These are phyloP conservation scores for Propithecus deckenii DNA, from an alignment of 2,797 vertebrate species.

Conservation along the genomic window DNA sequence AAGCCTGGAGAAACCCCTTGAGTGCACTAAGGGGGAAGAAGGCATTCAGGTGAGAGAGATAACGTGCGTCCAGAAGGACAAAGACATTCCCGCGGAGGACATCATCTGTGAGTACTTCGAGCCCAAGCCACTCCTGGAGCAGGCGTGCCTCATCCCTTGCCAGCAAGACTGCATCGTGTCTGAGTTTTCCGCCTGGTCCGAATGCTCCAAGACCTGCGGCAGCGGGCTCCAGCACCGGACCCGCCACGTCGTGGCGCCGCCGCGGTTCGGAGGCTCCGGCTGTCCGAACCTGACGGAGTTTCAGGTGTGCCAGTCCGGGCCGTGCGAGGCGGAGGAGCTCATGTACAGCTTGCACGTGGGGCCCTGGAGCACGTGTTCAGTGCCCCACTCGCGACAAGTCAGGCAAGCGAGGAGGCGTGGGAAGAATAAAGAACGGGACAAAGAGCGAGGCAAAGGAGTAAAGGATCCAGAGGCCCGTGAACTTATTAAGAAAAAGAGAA, in stretches of 20 bases:
- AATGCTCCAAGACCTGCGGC: slow-evolving; percentile 96
- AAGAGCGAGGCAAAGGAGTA: slow-evolving; percentile 84
- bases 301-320: slow-evolving; percentile 90
- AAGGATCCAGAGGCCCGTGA: slow-evolving; percentile 95
- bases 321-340: slow-evolving; percentile 90
- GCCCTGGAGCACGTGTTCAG: slow-evolving; percentile 89
- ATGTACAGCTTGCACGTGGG: slow-evolving; percentile 92
- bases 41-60: slow-evolving; percentile 96
- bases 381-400: slow-evolving; percentile 86
- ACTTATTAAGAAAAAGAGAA: slow-evolving; percentile 96
- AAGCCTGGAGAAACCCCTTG: slow-evolving; percentile 85
- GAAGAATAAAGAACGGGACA: slow-evolving; percentile 90
- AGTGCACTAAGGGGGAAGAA: slow-evolving; percentile 92
- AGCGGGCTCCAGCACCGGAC: slow-evolving; percentile 93
- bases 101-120: slow-evolving; percentile 98
- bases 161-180: slow-evolving; percentile 95
- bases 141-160: slow-evolving; percentile 97
- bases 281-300: slow-evolving; percentile 97
- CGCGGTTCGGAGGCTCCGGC: slow-evolving; percentile 90
- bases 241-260: slow-evolving; percentile 92
- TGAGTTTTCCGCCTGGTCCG: slow-evolving; percentile 94
- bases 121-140: slow-evolving; percentile 94
- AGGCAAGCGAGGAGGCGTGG: slow-evolving; percentile 85
- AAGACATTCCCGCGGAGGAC: slow-evolving; percentile 89
- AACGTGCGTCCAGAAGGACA: slow-evolving; percentile 90